A percentile compares a stretch with the other conserved stretches of the same genome.
Evolutionary conservation across 2,797 vertebrate genomes (phyloP).

Genomic region (Syngnathus acus): DNA sequence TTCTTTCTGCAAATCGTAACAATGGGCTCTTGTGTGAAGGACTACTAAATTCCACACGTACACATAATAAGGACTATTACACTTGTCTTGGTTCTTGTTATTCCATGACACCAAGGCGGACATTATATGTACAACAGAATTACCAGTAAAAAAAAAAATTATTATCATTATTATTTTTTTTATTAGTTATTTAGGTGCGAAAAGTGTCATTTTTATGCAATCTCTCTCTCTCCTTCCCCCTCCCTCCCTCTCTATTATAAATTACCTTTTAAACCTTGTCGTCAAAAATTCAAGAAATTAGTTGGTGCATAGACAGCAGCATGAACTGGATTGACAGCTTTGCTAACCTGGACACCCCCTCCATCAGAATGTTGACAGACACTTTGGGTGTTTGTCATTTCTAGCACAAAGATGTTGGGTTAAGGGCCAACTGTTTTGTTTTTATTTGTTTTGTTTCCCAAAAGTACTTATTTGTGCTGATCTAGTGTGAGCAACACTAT

Average conservation of each 20-base stretch:
- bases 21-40: conserved; percentile 48
- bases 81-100: conserved; percentile 34
- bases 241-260: too few species aligned
- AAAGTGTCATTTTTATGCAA: not conserved
- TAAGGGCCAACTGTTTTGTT: conserved; percentile 71
- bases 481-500: conserved; percentile 65
- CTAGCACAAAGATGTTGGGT: conserved; percentile 60
- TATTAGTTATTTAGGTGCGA: not conserved
- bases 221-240: too few species aligned
- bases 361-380: conserved; percentile 43
- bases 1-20: conserved; percentile 59
- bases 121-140: too few species aligned
- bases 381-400: conserved; percentile 56
- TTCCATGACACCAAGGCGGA: conserved; percentile 49
- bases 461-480: conserved; percentile 75
- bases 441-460: conserved; percentile 63
- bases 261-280: too few species aligned
- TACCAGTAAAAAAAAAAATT: not conserved
- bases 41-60: conserved; percentile 71
- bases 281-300: not conserved
- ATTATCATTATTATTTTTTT: too few species aligned
- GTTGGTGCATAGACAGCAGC: too few species aligned
- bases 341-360: conserved; percentile 19
- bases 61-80: conserved; percentile 46
- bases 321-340: not conserved